Base-by-base conservation (phyloP, 2,113 vertebrate species). In the Promerops cafer region DNA sequence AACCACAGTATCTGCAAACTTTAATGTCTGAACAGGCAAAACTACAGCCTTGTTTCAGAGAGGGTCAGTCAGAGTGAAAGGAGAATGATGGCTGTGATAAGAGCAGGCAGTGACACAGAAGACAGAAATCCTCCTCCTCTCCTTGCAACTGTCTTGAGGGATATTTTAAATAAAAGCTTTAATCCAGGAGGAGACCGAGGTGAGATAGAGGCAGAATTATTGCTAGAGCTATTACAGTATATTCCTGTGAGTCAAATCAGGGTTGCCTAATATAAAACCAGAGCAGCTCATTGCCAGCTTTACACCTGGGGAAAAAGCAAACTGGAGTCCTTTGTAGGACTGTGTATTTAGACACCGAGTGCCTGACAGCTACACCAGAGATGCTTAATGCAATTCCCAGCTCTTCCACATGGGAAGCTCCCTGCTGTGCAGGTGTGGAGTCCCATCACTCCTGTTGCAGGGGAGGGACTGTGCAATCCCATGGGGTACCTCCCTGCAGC, bases 81-180 rank as follows among this genome's bases (percentile, higher is more conserved):
- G 56, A 47, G 54, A 37, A 47, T 24, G 16, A 52, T 11, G 14
- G 10, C 35, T 49, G 53, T 45, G 68, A 3, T 64, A 50, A 85
- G 79, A 83, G 54, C 52, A 87, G 69, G 45, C 27, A 35, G 8
- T 50, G 75, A 27, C 3, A 69, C 24, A 69, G 54, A 45, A 84
- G 59, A 20, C 57, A 91, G 42, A 75, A 74, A 35, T 40, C 57
- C 21, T 79, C 12, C 20, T 83, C 23, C 31, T 68, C 35, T 84
- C 42, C 90, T 79, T 75, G 78, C 50, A 78, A 2, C n/a, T 87
- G n/a, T 90, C 74, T 60, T 82, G 87, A 61, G 89, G 65, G 22
- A 63, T 53, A 53, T 83, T 90, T 92, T 65, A 90, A 94, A 88
- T 57, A 56, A 87, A 90, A 75, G 60, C 66, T 90, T 92, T 82